These are phyloP conservation scores for Drosophila carrolli DNA, from an alignment of 1,140 invertebrate species.

Conservation along the genomic window DNA sequence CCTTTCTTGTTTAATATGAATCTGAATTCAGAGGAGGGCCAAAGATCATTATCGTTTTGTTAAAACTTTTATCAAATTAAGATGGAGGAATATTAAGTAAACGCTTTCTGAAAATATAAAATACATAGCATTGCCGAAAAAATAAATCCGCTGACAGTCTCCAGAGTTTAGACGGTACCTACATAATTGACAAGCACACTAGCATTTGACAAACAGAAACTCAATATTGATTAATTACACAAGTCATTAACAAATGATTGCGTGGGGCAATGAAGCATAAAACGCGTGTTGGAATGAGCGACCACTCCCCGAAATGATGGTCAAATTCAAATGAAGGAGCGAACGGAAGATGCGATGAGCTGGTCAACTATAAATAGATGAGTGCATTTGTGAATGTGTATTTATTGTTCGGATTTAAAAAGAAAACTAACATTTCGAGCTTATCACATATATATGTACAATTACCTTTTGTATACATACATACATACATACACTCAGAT, in stretches of 20 bases:
- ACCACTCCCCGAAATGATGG: slow-evolving; percentile 35
- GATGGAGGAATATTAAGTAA: too few species aligned
- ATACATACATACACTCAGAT: slow-evolving; percentile 1
- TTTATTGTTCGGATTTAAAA: slow-evolving; percentile 5
- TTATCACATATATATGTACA: slow-evolving; percentile 31
- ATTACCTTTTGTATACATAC: slow-evolving; percentile 8
- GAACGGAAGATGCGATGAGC: not conserved
- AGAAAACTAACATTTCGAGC: slow-evolving; percentile 22
- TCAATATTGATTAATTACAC: slow-evolving; percentile 50
- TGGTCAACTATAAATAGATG: slow-evolving; percentile 7
- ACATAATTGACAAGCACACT: not conserved
- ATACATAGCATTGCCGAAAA: not conserved
- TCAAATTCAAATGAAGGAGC: slow-evolving; percentile 6
- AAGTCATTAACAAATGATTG: slow-evolving; percentile 63
- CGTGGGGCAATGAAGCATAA: slow-evolving; percentile 20
- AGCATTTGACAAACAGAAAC: slow-evolving; percentile 14
- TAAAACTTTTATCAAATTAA: too few species aligned
- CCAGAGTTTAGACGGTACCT: slow-evolving; percentile 2
- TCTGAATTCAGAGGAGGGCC: too few species aligned
- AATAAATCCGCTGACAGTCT: not conserved
- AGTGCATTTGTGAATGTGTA: slow-evolving; percentile 9
- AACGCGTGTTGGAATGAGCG: slow-evolving; percentile 4
- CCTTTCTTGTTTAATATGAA: too few species aligned
- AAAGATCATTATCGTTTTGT: too few species aligned
- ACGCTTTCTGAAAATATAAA: too few species aligned